Evolutionary conservation across 1,140 invertebrate genomes (phyloP), one percentile per base, ranked within the genome.

Genomic region (Tetragnatha versicolor): DNA sequence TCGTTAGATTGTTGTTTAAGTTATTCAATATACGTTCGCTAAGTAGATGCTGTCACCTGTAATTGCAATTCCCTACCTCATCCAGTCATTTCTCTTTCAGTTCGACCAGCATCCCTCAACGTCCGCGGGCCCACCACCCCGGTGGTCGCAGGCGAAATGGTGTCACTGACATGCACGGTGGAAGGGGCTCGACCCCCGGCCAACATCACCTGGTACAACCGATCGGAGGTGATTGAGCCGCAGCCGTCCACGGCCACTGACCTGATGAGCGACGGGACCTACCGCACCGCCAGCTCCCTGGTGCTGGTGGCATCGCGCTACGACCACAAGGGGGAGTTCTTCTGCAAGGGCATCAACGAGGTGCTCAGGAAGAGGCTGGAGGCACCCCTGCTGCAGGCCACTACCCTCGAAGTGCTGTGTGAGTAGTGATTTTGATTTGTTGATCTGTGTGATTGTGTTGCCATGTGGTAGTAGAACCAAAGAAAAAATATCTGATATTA

Each of bases 191-290:
- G 83, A 72, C 84, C 84, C 22, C 79, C 83, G 6, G 83, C 84
- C 20, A 83, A 83, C 33, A 83, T 84, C 49, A 82, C 80, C 3
- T 84, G 84, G 84, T 84, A 84, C 70, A 84, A 84, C 70, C 65
- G 83, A 31, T 82, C 82, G 17, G 83, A 83, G 80, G 80, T 83
- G 6, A 81, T 83, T 20, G 49, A 47, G 6, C 82, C 81, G 0
- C 80, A 82, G 14, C 83, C 83, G 10, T 22, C 49, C 14, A 60
- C 66, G 3, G 66, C 66, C 10, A 81, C 45, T 12, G 83, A 83
- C 22, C 70, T 82, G 9, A 81, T 83, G 75, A 80, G 68, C 27
- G 83, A 83, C 55, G 83, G 83, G 5, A 83, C 83, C 2, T 83
- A 79, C 47, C 27, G 80, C 3, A 83, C 81, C 6, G 66, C 80